Evolutionary conservation across 92 coral and sea anemone species (phyloP), one percentile per base, ranked within the genome.

Genomic region (Bergia sp.): DNA sequence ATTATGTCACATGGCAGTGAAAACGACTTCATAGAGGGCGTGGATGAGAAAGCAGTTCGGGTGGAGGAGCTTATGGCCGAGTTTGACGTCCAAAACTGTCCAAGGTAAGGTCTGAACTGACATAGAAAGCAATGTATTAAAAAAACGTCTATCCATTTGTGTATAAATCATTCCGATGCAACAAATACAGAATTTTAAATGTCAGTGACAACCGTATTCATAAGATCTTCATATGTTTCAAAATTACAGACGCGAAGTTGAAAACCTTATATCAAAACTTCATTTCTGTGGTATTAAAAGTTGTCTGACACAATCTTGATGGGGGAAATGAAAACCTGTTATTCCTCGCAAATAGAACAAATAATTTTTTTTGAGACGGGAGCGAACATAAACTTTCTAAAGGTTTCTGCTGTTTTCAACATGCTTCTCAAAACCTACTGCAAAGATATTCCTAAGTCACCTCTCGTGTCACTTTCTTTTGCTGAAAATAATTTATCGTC

Each of bases 1-100:
- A 82, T 82, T 8, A 82, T 82, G 86, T 82, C 86, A 66, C 86
- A 82, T 42, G 86, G 86, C 37, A 82, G 77, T 10, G 92, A 85
- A 40, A 67, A 82, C 44, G 86, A 82, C 58, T 16, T 21, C 44
- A 82, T 82, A 20, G 86, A 82, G 61, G 86, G 86, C 15, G 86
- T 82, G 21, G 77, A 82, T 36, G 86, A 82, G 50, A 41, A 67
- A 23, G 57, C 53, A 6, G 86, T 67, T 71, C 75, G 77, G 18
- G 53, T 82, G 16, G 77, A 82, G 20, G 76, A 82, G 21, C 77
- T 82, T 5, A 82, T 82, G 71, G 53, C 74, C 3, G 76, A 82
- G n/a, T 82, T 82, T 82, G 58, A 82, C 57, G 86, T 76, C n/a
- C 76, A 66, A n/a, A 82, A 82, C 38, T 82, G 86, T 42, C 86